phyloP scores from a whole-genome alignment of 2,888 invertebrate species.

The Bombyx huttoni region DNA sequence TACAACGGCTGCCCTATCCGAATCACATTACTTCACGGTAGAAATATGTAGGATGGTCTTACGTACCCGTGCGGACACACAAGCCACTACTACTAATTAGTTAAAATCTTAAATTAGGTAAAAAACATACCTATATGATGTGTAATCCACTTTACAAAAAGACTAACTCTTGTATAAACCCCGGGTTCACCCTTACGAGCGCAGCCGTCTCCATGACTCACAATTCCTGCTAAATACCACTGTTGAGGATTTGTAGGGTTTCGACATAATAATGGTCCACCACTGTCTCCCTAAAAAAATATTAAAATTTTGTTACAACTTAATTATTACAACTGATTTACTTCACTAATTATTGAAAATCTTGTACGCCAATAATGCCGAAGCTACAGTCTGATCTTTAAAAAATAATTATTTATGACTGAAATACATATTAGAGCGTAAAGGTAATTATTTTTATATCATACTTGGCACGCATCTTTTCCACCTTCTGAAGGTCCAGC shows the following conservation, averaged over 20 bases:
- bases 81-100: too few relatives aligned
- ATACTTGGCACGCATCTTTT: slow-evolving; percentile 83
- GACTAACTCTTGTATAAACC: slow-evolving; percentile 84
- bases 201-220: slow-evolving; percentile 91
- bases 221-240: slow-evolving; percentile 87
- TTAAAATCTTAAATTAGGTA: too few relatives aligned
- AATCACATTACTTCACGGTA: too few relatives aligned
- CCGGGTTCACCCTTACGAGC: slow-evolving; percentile 85
- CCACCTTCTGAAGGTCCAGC: slow-evolving; percentile 83
- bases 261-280: slow-evolving; percentile 87
- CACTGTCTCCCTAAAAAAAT: slow-evolving; percentile 79
- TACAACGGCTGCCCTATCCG: too few relatives aligned
- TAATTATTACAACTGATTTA: too few relatives aligned
- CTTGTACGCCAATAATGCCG: too few relatives aligned
- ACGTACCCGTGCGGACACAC: too few relatives aligned
- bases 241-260: slow-evolving; percentile 76
- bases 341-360: too few relatives aligned
- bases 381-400: too few relatives aligned
- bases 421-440: too few relatives aligned
- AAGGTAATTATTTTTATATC: background rate
- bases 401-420: too few relatives aligned
- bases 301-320: background rate
- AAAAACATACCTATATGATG: slow-evolving; percentile 70
- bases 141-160: slow-evolving; percentile 82
- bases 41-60: too few relatives aligned